Evolutionary conservation across 30 jellyfish, hydroid and myxozoan species (phyloP).

Genomic region (Hydractinia symbiolongicarpus): DNA sequence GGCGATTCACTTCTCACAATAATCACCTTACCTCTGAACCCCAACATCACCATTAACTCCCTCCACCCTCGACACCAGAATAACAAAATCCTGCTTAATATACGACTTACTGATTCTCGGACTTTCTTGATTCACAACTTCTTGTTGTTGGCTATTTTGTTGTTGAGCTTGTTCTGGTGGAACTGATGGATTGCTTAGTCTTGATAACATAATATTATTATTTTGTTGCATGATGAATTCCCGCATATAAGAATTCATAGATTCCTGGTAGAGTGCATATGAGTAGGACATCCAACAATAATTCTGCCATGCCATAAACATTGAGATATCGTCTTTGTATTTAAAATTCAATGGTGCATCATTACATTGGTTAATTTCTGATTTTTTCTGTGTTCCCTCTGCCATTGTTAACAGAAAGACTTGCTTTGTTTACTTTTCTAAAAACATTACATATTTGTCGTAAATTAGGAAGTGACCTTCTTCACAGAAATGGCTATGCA

Average conservation of each 20-base stretch:
- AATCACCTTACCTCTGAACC: too few species aligned
- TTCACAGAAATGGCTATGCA: too few species aligned
- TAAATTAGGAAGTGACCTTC: too few species aligned
- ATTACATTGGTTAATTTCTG: too few species aligned
- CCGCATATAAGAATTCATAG: neutral
- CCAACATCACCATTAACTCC: too few species aligned
- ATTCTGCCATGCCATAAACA: constrained; percentile 83
- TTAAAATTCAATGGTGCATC: too few species aligned
- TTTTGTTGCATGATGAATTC: neutral
- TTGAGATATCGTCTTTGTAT: constrained; percentile 57
- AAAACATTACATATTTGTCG: too few species aligned
- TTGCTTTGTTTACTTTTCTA: too few species aligned
- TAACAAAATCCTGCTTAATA: neutral
- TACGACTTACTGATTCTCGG: neutral
- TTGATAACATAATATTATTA: neutral
- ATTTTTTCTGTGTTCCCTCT: too few species aligned
- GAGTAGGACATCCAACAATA: constrained; percentile 42
- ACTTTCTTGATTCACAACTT: neutral
- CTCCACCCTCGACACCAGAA: neutral
- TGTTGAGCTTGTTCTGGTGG: constrained; percentile 2
- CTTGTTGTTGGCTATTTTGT: constrained; percentile 12
- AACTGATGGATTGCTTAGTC: constrained; percentile 1
- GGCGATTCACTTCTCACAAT: too few species aligned
- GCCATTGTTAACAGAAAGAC: too few species aligned
- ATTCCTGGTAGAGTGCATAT: constrained; percentile 2